phyloP scores from a whole-genome alignment of 2,113 vertebrate species.

The Ardeotis arabs region DNA sequence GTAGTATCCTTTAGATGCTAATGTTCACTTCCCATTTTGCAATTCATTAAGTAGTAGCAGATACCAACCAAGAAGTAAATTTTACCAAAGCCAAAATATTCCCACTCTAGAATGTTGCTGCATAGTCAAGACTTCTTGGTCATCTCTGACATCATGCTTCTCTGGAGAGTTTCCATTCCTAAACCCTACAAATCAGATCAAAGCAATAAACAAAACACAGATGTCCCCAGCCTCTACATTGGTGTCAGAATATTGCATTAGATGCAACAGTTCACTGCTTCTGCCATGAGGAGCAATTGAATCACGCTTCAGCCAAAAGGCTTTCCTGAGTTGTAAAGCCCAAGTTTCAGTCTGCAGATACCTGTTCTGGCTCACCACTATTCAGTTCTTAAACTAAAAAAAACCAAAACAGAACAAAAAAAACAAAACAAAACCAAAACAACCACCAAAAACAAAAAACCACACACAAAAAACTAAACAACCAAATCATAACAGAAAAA shows the following conservation, averaged over 20 bases:
- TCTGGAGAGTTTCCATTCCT: not conserved
- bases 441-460: too few relatives aligned
- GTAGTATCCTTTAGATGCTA: not conserved
- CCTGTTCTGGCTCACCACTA: not conserved
- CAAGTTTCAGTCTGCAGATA: not conserved
- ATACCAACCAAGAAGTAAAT: not conserved
- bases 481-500: too few relatives aligned
- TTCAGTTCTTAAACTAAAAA: not conserved
- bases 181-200: not conserved
- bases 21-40: not conserved
- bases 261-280: too few relatives aligned
- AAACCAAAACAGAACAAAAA: too few relatives aligned
- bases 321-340: not conserved
- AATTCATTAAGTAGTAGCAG: not conserved
- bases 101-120: not conserved
- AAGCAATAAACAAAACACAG: not conserved
- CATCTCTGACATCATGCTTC: not conserved
- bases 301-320: not conserved
- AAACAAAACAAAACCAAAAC: not conserved
- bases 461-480: too few relatives aligned
- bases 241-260: rapidly evolving
- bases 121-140: not conserved
- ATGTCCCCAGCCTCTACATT: not conserved
- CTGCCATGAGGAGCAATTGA: not conserved
- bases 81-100: not conserved